Percentiles rank a stretch among this genome's conserved stretches.
These are phyloP conservation scores for Rhopalosiphum padi DNA, from an alignment of 1,140 invertebrate genomes.

Conservation along the genomic window DNA sequence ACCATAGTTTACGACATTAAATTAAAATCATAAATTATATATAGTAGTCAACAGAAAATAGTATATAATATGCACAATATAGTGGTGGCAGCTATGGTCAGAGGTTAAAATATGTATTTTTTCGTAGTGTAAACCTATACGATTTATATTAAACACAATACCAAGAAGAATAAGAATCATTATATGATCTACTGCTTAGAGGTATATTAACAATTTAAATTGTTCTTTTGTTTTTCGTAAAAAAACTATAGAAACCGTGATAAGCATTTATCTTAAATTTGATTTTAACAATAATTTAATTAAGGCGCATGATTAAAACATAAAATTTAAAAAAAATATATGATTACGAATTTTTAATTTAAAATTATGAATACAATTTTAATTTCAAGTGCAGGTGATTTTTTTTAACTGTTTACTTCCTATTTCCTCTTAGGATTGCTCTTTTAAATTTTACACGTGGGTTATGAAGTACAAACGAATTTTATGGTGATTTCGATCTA, in stretches of 20 bases:
- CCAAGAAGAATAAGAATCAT: background rate
- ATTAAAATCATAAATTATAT: background rate
- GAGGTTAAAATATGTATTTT: background rate
- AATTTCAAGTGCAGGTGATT: too few species aligned
- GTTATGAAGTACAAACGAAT: too few species aligned
- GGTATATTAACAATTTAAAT: background rate
- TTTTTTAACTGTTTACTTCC: too few species aligned
- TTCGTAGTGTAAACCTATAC: background rate
- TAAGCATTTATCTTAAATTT: background rate
- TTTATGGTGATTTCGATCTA: too few species aligned
- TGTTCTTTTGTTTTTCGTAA: background rate
- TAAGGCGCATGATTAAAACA: background rate
- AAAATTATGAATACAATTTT: background rate
- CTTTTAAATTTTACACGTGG: too few species aligned
- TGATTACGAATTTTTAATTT: background rate
- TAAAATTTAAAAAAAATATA: background rate
- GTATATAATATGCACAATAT: background rate
- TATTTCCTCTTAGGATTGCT: too few species aligned
- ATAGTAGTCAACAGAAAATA: background rate
- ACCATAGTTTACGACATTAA: background rate
- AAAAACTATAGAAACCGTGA: background rate
- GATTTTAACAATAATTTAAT: background rate
- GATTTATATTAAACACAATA: background rate
- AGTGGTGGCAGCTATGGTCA: background rate
- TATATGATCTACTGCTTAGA: background rate